phyloP scores from a whole-genome alignment of 1,140 invertebrate genomes.

The Drosophila ogumai region DNA sequence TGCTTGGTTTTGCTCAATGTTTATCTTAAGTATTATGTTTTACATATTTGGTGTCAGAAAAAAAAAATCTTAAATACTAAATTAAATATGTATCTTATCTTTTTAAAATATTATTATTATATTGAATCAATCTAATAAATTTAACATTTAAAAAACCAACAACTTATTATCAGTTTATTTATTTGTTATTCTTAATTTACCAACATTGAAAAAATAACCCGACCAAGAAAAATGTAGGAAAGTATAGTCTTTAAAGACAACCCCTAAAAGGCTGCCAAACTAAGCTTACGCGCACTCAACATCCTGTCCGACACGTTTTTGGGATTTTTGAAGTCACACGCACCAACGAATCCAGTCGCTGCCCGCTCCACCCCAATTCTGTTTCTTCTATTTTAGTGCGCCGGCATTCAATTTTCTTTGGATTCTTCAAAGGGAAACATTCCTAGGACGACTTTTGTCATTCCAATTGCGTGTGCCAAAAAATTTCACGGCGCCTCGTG shows the following conservation, averaged over 20 bases:
- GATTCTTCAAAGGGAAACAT: constrained; percentile 62
- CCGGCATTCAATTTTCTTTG: constrained; percentile 30
- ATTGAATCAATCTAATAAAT: neutral
- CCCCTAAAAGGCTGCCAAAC: constrained; percentile 32
- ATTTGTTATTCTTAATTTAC: neutral
- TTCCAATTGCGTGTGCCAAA: constrained; percentile 62
- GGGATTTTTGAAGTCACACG: constrained; percentile 83
- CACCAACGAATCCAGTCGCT: constrained; percentile 51
- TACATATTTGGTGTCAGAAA: neutral
- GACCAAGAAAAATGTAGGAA: constrained; percentile 5
- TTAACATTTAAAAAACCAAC: neutral
- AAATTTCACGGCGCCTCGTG: constrained; percentile 66
- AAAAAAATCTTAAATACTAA: neutral
- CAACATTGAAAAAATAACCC: constrained; percentile 19
- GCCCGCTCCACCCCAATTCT: constrained; percentile 18
- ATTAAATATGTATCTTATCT: neutral
- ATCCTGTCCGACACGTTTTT: constrained; percentile 81
- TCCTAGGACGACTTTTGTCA: constrained; percentile 48
- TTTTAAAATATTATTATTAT: neutral
- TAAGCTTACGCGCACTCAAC: constrained; percentile 63
- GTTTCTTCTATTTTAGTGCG: constrained; percentile 25
- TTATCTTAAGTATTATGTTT: neutral
- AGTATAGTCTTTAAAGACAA: constrained; percentile 13
- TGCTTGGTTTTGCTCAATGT: constrained; percentile 12
- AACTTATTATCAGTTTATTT: neutral